Evolutionary conservation across 2,113 vertebrate species (phyloP).

Genomic region (Sarotherodon lohbergeri): DNA sequence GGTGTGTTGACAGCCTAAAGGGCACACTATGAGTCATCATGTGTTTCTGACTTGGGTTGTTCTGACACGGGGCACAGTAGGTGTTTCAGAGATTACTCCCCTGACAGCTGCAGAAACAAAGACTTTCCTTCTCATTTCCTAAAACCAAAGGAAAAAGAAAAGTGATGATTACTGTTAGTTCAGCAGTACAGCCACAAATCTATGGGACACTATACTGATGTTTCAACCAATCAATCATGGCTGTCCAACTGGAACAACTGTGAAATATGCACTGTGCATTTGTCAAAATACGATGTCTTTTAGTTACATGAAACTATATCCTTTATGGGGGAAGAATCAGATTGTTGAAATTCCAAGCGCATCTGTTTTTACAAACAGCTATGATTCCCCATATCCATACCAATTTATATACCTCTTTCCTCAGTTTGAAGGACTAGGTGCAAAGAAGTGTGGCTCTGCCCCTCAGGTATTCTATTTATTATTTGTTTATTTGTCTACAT

Average conservation of each 20-base stretch:
- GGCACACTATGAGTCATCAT: conserved; percentile 21
- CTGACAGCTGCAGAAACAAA: neutral
- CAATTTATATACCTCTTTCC: neutral
- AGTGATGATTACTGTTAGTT: neutral
- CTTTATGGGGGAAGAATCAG: neutral
- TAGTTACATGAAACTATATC: neutral
- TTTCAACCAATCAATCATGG: neutral
- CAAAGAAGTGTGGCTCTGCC: conserved; percentile 24
- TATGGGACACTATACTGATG: neutral
- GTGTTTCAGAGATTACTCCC: neutral
- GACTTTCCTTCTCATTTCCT: conserved; percentile 7
- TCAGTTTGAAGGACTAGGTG: conserved; percentile 6
- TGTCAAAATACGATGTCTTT: neutral
- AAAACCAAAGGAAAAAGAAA: neutral
- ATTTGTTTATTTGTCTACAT: conserved; percentile 63
- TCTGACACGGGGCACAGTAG: conserved; percentile 11
- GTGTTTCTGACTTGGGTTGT: conserved; percentile 6
- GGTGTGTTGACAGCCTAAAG: conserved; percentile 37
- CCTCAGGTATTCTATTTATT: conserved; percentile 43
- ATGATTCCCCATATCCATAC: neutral
- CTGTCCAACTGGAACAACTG: neutral
- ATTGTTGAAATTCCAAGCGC: neutral
- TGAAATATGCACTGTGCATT: neutral
- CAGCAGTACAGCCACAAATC: neutral
- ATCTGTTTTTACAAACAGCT: neutral